Conservation (phyloP, 2,888 invertebrate species). For the Flexamia atlantica region DNA sequence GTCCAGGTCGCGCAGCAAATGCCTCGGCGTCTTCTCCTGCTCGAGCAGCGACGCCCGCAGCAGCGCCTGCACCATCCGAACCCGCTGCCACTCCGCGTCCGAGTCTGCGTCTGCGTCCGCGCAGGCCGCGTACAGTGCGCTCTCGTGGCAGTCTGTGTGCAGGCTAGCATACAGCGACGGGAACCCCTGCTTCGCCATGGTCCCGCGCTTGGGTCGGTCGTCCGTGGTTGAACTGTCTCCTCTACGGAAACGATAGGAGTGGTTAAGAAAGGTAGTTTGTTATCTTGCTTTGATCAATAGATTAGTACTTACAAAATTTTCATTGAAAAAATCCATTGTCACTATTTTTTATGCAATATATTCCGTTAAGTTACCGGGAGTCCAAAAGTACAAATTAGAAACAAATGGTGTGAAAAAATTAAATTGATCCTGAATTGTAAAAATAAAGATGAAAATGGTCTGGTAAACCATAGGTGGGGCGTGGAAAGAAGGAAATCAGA, state of each 20-base stretch:
- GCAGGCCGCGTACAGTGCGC: constrained; percentile 2
- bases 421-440: no score
- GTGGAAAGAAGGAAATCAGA: no score
- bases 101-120: not conserved
- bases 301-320: no score
- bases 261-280: no score
- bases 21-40: constrained; percentile 53
- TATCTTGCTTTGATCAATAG: no score
- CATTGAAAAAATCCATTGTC: no score
- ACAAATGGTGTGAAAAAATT: no score
- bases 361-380: no score
- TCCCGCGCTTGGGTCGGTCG: not conserved
- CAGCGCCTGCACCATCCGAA: constrained; percentile 47
- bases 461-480: no score
- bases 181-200: constrained; percentile 57
- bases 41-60: constrained; percentile 60
- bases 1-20: constrained; percentile 49
- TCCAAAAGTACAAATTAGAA: no score
- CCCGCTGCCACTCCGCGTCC: constrained; percentile 45
- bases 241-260: not conserved
- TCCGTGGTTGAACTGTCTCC: not conserved
- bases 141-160: constrained; percentile 56
- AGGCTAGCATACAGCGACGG: constrained; percentile 48
- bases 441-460: no score
- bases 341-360: no score